A percentile compares a stretch with the other conserved stretches of the same genome.
These are phyloP conservation scores for Scaptomyza parva DNA, from an alignment of 2,888 invertebrate species.

Conservation along the genomic window DNA sequence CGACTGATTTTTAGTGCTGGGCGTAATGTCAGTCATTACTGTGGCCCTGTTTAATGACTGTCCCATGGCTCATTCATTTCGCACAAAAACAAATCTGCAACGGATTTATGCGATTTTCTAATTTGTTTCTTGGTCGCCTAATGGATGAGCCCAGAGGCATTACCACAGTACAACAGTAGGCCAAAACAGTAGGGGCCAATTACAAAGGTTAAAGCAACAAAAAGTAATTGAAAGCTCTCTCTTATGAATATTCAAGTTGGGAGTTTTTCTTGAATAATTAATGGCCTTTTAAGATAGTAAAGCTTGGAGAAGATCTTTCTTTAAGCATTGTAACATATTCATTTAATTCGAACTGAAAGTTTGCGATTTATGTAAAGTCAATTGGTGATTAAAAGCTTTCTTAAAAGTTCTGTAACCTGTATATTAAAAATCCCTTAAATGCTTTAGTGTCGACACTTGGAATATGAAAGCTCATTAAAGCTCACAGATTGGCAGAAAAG, in stretches of 20 bases:
- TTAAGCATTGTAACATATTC: background rate
- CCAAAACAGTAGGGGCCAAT: conserved; percentile 35
- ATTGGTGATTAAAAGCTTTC: background rate
- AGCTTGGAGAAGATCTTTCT: background rate
- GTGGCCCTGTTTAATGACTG: conserved; percentile 61
- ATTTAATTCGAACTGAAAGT: background rate
- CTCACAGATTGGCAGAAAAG: background rate
- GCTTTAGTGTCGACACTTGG: too few relatives aligned
- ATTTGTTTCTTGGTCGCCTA: conserved; percentile 53
- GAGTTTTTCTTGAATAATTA: conserved; percentile 14
- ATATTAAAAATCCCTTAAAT: too few relatives aligned
- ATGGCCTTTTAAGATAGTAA: conserved; percentile 17
- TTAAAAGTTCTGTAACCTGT: too few relatives aligned
- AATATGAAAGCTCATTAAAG: background rate
- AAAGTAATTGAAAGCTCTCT: conserved; percentile 40
- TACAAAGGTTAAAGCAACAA: conserved; percentile 30
- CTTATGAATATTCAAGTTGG: conserved; percentile 24
- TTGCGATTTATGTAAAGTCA: background rate
- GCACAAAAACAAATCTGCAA: conserved; percentile 25
- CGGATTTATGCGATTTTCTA: conserved; percentile 60
- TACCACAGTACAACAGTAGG: too few relatives aligned
- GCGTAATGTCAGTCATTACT: conserved; percentile 67
- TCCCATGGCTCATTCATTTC: conserved; percentile 36
- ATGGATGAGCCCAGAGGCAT: conserved; percentile 53
- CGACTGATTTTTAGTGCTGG: conserved; percentile 69